Evolutionary conservation across 2,888 invertebrate genomes (phyloP), one percentile per base, ranked within the genome.

Genomic region (Tetrapedia diversipes): DNA sequence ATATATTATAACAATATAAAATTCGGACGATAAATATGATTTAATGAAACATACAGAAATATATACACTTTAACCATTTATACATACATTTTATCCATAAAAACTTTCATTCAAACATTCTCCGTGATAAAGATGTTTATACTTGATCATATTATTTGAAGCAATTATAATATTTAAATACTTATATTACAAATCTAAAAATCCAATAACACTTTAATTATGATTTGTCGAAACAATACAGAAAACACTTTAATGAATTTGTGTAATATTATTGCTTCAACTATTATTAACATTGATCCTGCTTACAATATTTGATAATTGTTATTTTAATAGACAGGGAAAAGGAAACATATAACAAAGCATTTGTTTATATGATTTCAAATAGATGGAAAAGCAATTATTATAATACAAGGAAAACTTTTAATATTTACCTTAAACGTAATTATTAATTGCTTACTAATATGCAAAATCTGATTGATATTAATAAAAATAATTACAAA

Each of bases 61-160:
- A 37, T 29, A 37, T 19, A 14, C 8, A 0, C 22, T 22, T 19
- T 1, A 14, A 27, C n/a, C n/a, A 19, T 22, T 14, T 7, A 2
- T 22, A 49, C n/a, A 32, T 19, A 22, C 16, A 4, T 39, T 29
- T 59, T 34, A 34, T 22, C 1, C 16, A n/a, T 16, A 32, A 4
- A 60, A 41, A 56, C 51, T 69, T 73, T 77, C 69, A 69, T 72
- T 73, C 72, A 77, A 79, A 68, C 77, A 72, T 77, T 77, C 47
- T 45, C 39, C n/a, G n/a, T 34, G 14, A 37, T 54, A 61, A 39
- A 49, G 19, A 60, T 54, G n/a, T 32, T 56, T 41, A 59, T 64
- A 43, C 3, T 16, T 19, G 29, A 37, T n/a, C 22, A 54, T 16
- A 64, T 32, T 59, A 63, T 70, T 59, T 59, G 45, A 47, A 54